Percentiles rank a stretch among this genome's conserved stretches.
Conservation (phyloP, 64 coral and sea anemone species). For the Porites australiensis region DNA sequence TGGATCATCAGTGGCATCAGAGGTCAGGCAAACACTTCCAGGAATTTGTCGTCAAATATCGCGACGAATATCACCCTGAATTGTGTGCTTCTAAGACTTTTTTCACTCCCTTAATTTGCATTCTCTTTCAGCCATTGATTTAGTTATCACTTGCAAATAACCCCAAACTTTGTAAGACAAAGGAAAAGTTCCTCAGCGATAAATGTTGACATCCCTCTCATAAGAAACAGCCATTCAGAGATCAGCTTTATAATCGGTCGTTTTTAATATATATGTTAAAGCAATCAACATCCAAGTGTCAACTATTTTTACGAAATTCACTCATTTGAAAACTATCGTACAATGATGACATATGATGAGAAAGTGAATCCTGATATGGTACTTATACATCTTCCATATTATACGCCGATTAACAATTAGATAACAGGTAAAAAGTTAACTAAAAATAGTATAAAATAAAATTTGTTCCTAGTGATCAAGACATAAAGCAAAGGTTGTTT, state of each 20-base stretch:
- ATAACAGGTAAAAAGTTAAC: too few relatives aligned
- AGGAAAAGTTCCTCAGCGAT: not conserved
- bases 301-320: not conserved
- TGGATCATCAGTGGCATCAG: not conserved
- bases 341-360: not conserved
- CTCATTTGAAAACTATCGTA: not conserved
- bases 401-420: too few relatives aligned
- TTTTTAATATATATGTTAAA: not conserved
- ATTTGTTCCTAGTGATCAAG: too few relatives aligned
- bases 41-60: not conserved
- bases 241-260: not conserved
- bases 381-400: too few relatives aligned
- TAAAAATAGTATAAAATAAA: too few relatives aligned
- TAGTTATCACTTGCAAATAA: slow-evolving; percentile 5
- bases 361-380: too few relatives aligned
- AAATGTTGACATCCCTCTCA: slow-evolving; percentile 7
- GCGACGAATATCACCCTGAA: not conserved
- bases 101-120: not conserved
- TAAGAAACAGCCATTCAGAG: slow-evolving; percentile 5
- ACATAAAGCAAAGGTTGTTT: too few relatives aligned
- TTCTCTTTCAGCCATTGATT: not conserved
- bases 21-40: slow-evolving; percentile 4
- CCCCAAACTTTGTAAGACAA: slow-evolving; percentile 1
- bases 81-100: not conserved
- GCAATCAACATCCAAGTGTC: not conserved